A percentile compares a stretch with the other conserved stretches of the same genome.
phyloP scores from a whole-genome alignment of 2,888 invertebrate species.

The Incurvaria masculella region DNA sequence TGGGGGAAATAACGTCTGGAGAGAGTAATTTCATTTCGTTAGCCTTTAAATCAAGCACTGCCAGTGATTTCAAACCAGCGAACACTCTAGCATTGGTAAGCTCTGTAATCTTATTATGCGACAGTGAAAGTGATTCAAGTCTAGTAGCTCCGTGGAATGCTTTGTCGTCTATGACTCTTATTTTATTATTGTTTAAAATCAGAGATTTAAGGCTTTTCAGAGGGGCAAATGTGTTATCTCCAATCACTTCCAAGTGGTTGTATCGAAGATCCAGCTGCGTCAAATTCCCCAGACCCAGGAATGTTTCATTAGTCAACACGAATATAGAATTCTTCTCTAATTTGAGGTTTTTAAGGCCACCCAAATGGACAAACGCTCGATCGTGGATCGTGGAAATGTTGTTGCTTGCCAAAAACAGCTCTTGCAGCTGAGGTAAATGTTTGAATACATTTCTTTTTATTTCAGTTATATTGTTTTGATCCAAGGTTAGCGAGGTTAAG shows the following conservation, averaged over 20 bases:
- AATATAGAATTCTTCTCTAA: conserved; percentile 70
- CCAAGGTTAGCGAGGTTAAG: conserved; percentile 62
- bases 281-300: conserved; percentile 67
- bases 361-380: conserved; percentile 70
- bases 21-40: conserved; percentile 35
- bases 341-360: conserved; percentile 71
- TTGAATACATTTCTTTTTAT: conserved; percentile 71
- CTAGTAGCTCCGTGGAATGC: conserved; percentile 37
- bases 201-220: conserved; percentile 29
- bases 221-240: conserved; percentile 67
- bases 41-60: conserved; percentile 32
- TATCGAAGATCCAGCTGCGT: conserved; percentile 66
- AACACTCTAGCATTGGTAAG: conserved; percentile 35
- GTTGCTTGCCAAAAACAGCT: conserved; percentile 79
- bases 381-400: conserved; percentile 81
- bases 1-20: conserved; percentile 31
- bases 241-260: conserved; percentile 72
- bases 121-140: conserved; percentile 31
- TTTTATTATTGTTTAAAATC: conserved; percentile 41
- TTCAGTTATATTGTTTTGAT: conserved; percentile 69
- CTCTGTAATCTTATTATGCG: conserved; percentile 31
- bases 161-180: conserved; percentile 44
- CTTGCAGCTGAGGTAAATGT: conserved; percentile 64
- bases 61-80: conserved; percentile 27
- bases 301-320: conserved; percentile 71